Base-by-base conservation (phyloP, 2,888 invertebrate species). In the Dendrolimus pini region DNA sequence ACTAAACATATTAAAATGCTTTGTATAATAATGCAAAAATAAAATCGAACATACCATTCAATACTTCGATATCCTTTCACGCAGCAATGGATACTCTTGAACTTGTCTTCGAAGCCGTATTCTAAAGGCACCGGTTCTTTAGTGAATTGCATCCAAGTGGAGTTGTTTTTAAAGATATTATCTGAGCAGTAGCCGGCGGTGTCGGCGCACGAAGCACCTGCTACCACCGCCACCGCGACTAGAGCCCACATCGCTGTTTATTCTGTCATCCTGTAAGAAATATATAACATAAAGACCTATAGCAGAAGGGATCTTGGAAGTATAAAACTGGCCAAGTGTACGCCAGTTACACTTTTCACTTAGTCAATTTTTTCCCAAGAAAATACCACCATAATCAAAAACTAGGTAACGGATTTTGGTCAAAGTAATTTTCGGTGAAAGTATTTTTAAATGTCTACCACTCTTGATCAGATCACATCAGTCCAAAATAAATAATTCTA, bases 51-150 rank as follows among this genome's bases (percentile, higher is more conserved):
- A 93, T 71, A 95, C 95, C 95, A 95, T 91, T 95, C 95, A 68
- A 95, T 95, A 79, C 95, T 95, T 62, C 94, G 87, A 77, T 95
- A 95, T 63, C 94, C 95, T 71, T 94, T 93, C 58, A 95, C 93
- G 77, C 95, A 95, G 82, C 95, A 95, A 77, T 95, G 95, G 55
- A 95, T 92, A 63, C 94, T 94, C 79, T 95, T 95, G 86, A 95
- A 94, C 62, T 93, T 92, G 60, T 93, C 93, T 60, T 93, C 92
- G 67, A 94, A 92, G 10, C 94, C 95, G 77, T 93, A 95, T 71
- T 95, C 95, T 65, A 85, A 85, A 10, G 92, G 89, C 60, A 93
- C 93, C 7, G 94, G 92, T 70, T 95, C 95, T 75, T 95, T 95
- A 61, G 94, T 94, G 81, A 95, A 94, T 75, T 94, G 93, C 91